Evolutionary conservation across 2,888 invertebrate species (phyloP).

Genomic region (Caenorhabditis angaria): DNA sequence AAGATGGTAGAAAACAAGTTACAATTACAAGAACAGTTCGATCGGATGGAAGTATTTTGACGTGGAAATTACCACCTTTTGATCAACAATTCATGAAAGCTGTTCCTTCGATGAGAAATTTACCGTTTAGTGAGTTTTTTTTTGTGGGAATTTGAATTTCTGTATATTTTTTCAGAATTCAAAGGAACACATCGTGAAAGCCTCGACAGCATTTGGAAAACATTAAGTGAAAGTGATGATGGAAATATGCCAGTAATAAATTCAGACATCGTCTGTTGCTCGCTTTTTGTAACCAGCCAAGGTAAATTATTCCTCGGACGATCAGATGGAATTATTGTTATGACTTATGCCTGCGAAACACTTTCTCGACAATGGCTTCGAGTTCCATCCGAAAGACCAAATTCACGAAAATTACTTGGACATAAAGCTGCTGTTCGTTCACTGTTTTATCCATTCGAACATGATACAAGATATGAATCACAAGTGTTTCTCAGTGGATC

Average conservation of each 20-base stretch:
- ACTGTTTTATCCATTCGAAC: conserved; percentile 90
- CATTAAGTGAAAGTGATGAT: conserved; percentile 38
- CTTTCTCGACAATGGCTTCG: conserved; percentile 87
- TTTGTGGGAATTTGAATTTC: neutral
- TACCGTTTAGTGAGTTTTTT: conserved; percentile 45
- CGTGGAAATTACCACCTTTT: conserved; percentile 55
- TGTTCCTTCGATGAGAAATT: conserved; percentile 31
- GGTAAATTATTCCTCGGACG: conserved; percentile 92
- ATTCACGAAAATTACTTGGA: conserved; percentile 40
- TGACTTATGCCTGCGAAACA: conserved; percentile 93
- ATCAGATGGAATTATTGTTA: conserved; percentile 93
- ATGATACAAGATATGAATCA: conserved; percentile 78
- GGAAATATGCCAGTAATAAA: conserved; percentile 45
- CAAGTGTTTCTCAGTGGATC: conserved; percentile 79
- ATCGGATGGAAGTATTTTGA: conserved; percentile 43
- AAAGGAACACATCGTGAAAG: conserved; percentile 59
- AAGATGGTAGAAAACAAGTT: neutral
- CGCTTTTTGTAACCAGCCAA: conserved; percentile 91
- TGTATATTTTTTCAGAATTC: conserved; percentile 43
- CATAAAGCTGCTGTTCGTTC: conserved; percentile 47
- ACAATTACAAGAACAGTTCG: conserved; percentile 18
- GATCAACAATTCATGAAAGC: conserved; percentile 55
- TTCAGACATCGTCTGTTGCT: conserved; percentile 72
- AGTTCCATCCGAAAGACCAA: conserved; percentile 38
- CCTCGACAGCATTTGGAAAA: conserved; percentile 51